Conservation (phyloP, 2,888 invertebrate genomes). For the Drosophila eohydei region DNA sequence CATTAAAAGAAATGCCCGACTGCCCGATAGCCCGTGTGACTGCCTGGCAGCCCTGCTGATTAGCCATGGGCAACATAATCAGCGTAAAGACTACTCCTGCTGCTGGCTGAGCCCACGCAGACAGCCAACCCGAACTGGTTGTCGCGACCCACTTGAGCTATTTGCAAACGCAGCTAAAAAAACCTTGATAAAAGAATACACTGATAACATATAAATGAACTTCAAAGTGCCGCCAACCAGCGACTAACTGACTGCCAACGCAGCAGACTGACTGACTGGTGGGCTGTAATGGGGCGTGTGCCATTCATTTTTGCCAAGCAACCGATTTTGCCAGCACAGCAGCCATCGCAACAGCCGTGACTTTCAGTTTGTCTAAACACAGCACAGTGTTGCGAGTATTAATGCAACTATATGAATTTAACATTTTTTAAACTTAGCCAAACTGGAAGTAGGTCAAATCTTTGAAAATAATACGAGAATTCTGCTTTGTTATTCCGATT, state of each 20-base stretch:
- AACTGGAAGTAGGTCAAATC: no score
- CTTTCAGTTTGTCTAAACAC: conserved; percentile 48
- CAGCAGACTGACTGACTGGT: conserved; percentile 6
- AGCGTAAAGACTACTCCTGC: conserved; percentile 29
- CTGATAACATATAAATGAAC: conserved; percentile 82
- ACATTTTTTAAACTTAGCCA: background rate
- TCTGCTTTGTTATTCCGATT: no score
- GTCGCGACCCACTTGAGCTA: conserved; percentile 63
- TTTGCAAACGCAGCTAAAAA: conserved; percentile 77
- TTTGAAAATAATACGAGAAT: no score
- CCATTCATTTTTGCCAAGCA: conserved; percentile 46
- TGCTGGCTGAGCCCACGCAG: conserved; percentile 1
- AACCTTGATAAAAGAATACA: conserved; percentile 53
- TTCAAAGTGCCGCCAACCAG: conserved; percentile 77
- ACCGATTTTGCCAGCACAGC: conserved; percentile 45
- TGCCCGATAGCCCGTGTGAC: background rate
- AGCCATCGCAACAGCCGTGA: conserved; percentile 19
- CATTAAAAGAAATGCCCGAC: background rate
- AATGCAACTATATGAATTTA: background rate
- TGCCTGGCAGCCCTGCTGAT: conserved; percentile 24
- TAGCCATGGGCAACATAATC: conserved; percentile 50
- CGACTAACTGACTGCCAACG: conserved; percentile 44
- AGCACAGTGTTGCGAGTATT: conserved; percentile 31
- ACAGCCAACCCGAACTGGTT: conserved; percentile 28
- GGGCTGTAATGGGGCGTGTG: conserved; percentile 35